Conservation (phyloP, 2,113 vertebrate species). For the Nothocercus julius region DNA sequence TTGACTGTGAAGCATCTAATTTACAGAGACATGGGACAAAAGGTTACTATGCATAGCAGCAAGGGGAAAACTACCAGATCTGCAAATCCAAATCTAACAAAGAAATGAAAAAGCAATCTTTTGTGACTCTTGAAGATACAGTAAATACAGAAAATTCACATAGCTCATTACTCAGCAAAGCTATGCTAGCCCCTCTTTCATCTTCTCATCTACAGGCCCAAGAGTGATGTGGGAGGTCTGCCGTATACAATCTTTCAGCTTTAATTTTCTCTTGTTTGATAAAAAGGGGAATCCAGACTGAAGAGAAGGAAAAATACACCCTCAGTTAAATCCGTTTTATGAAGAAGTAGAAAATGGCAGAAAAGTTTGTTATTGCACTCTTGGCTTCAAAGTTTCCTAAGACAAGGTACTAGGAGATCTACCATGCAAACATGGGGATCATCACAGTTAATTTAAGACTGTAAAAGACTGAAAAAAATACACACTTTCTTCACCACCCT, state of each 20-base stretch:
- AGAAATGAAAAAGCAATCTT: not conserved
- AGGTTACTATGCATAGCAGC: not conserved
- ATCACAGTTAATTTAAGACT: not conserved
- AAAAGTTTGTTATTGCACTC: not conserved
- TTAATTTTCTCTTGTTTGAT: not conserved
- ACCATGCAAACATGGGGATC: not conserved
- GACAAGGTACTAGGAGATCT: not conserved
- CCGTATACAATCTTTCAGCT: not conserved
- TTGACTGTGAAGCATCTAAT: not conserved
- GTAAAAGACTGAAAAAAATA: not conserved
- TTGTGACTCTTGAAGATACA: not conserved
- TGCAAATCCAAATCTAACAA: not conserved
- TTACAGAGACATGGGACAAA: not conserved
- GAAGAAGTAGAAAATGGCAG: not conserved
- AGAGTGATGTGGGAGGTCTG: not conserved
- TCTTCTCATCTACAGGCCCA: not conserved
- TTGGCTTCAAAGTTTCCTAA: not conserved
- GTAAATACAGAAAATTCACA: not conserved
- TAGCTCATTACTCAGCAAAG: not conserved
- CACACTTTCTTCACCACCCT: not conserved
- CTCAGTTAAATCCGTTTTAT: not conserved
- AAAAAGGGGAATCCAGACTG: not conserved
- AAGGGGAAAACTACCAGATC: not conserved
- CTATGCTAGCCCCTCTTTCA: not conserved
- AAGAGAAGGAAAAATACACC: not conserved